Conservation (phyloP, 64 coral and sea anemone species). For the Montipora sp. region DNA sequence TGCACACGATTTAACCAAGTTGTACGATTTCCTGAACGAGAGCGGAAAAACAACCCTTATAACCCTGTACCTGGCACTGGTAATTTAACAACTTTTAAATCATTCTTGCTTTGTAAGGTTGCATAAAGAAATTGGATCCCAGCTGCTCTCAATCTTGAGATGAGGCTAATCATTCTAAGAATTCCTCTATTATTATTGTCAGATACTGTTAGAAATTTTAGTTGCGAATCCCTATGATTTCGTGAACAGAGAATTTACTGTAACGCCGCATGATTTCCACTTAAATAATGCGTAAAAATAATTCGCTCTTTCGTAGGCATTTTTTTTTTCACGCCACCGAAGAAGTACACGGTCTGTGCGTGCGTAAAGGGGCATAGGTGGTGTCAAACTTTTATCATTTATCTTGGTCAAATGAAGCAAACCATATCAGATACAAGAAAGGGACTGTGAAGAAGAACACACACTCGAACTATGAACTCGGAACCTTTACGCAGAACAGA, state of each 20-base stretch:
- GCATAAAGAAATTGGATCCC: background rate
- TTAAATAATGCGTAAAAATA: background rate
- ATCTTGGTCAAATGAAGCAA: too few species aligned
- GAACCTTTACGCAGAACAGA: too few species aligned
- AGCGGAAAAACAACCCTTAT: background rate
- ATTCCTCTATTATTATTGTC: background rate
- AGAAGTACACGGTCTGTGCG: too few species aligned
- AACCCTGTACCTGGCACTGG: slow-evolving; percentile 1
- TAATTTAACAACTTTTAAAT: background rate
- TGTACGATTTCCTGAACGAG: background rate
- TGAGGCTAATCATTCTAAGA: background rate
- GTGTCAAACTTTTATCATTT: too few species aligned
- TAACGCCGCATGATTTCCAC: background rate
- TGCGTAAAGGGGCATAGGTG: too few species aligned
- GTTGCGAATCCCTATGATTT: background rate
- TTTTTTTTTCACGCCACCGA: too few species aligned
- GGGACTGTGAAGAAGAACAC: too few species aligned
- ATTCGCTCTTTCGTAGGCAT: too few species aligned
- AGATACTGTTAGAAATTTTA: background rate
- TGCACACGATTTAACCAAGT: background rate
- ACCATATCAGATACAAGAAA: too few species aligned
- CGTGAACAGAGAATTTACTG: background rate
- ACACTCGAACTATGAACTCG: too few species aligned
- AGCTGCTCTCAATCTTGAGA: background rate
- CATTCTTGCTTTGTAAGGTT: background rate